These are phyloP conservation scores for Siniperca undulata DNA, from an alignment of 2,797 vertebrate species.

Conservation along the genomic window DNA sequence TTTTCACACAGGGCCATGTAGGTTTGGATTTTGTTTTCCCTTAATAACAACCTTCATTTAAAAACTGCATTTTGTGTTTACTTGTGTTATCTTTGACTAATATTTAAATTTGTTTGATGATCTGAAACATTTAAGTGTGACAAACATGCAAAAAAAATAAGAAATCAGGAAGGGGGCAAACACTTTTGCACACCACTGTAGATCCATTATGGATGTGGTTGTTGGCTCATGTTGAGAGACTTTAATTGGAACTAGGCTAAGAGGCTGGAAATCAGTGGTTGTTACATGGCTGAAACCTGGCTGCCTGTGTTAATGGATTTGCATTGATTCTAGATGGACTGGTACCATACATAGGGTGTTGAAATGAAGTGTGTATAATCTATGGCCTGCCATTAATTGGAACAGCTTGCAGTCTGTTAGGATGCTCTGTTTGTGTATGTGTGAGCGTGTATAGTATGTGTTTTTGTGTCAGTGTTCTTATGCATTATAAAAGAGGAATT, in stretches of 20 bases:
- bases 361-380: conserved; percentile 69
- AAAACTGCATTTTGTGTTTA: no score
- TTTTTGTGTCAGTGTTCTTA: conserved; percentile 37
- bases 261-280: conserved; percentile 70
- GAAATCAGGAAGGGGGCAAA: no score
- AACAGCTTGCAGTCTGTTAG: conserved; percentile 56
- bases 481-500: conserved; percentile 38
- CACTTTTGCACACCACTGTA: background rate
- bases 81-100: no score
- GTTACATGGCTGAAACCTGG: conserved; percentile 72
- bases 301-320: conserved; percentile 74
- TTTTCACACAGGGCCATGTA: no score
- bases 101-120: no score
- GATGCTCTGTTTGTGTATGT: conserved; percentile 49
- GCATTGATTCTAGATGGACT: conserved; percentile 76
- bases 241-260: conserved; percentile 68
- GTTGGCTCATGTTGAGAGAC: conserved; percentile 62
- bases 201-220: conserved; percentile 65
- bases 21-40: no score
- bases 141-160: no score
- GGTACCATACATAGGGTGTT: conserved; percentile 60
- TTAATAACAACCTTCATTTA: no score
- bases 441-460: conserved; percentile 36
- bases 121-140: no score
- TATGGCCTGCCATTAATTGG: conserved; percentile 66